Conservation (phyloP, 2,888 invertebrate species). For the Callyntrura guangdongensis region DNA sequence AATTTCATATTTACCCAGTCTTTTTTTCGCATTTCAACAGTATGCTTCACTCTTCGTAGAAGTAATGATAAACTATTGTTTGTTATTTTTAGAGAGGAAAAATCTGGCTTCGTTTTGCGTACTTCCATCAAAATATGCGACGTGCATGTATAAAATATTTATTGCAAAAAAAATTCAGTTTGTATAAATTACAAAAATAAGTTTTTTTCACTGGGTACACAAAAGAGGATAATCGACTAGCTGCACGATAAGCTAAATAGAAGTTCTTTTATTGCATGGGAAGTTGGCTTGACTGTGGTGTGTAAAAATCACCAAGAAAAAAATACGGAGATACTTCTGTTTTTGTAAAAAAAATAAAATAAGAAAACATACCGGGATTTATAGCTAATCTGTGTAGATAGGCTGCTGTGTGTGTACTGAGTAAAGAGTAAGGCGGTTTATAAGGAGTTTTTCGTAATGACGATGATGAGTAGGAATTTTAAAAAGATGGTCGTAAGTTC, state of each 20-base stretch:
- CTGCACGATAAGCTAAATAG: neutral
- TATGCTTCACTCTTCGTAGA: constrained; percentile 8
- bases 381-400: constrained; percentile 28
- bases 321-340: neutral
- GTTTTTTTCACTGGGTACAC: neutral
- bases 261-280: neutral
- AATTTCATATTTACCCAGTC: neutral
- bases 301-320: neutral
- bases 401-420: neutral
- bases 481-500: neutral
- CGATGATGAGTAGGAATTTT: neutral
- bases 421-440: neutral
- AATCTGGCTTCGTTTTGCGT: constrained; percentile 28
- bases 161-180: constrained; percentile 36
- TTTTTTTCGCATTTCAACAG: neutral
- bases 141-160: constrained; percentile 3
- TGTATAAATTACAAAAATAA: constrained; percentile 30
- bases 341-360: constrained; percentile 4
- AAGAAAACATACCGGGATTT: constrained; percentile 49
- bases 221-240: neutral
- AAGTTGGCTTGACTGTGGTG: neutral
- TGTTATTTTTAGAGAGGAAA: constrained; percentile 2
- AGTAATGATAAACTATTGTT: constrained; percentile 15
- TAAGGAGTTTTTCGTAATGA: neutral
- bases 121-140: constrained; percentile 19